Conservation (phyloP, 2,113 vertebrate genomes). For the Thomomys bottae region DNA sequence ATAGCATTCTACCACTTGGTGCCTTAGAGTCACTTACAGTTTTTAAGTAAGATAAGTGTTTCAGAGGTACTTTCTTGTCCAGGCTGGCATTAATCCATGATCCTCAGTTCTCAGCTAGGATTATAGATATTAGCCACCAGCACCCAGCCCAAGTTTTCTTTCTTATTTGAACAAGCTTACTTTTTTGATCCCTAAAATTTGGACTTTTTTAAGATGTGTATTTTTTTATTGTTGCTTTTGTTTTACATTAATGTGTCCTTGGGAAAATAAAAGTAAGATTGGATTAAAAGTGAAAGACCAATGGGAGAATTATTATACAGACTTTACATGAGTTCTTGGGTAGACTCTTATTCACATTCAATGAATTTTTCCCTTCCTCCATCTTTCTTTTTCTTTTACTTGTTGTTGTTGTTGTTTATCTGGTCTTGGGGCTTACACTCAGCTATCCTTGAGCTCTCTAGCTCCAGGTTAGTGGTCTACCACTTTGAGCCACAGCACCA, state of each 20-base stretch:
- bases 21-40: too few relatives aligned
- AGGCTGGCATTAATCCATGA: too few relatives aligned
- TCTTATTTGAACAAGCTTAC: not conserved
- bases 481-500: too few relatives aligned
- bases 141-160: not conserved
- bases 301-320: not conserved
- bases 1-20: too few relatives aligned
- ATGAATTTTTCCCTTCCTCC: not conserved
- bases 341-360: not conserved
- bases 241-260: not conserved
- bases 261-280: not conserved
- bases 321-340: not conserved
- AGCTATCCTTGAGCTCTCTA: too few relatives aligned
- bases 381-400: not conserved
- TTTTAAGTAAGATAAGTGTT: too few relatives aligned
- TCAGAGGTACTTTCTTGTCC: too few relatives aligned
- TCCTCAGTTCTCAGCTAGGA: too few relatives aligned
- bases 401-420: too few relatives aligned
- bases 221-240: not conserved
- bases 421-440: too few relatives aligned
- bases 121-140: too few relatives aligned
- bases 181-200: not conserved
- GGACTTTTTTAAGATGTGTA: not conserved
- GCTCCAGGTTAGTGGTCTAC: too few relatives aligned
- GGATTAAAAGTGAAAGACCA: not conserved